These are phyloP conservation scores for Phodopus roborovskii DNA, from an alignment of 2,113 vertebrate genomes.

Conservation along the genomic window DNA sequence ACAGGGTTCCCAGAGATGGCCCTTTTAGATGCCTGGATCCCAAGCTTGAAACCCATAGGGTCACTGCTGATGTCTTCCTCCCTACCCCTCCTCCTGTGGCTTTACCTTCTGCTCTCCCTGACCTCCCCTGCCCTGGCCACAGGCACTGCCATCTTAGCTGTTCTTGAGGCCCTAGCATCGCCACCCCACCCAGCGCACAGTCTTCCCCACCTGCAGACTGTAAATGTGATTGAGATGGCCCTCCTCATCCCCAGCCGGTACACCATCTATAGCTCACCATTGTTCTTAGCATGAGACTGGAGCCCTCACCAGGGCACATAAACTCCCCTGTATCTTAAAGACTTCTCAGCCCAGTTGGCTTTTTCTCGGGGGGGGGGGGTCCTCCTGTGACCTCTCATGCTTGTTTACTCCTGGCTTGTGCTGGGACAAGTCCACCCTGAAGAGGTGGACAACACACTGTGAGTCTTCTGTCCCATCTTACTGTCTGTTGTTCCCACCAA, in stretches of 20 bases:
- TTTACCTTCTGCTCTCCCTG: not conserved
- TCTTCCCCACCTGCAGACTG: not conserved
- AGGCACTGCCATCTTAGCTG: not conserved
- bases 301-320: no score
- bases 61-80: not conserved
- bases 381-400: not conserved
- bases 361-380: not conserved
- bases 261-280: not conserved
- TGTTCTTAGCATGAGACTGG: not conserved
- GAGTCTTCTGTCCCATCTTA: fast-evolving
- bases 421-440: not conserved
- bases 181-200: not conserved
- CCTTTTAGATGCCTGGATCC: not conserved
- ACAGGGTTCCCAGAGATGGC: fast-evolving
- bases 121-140: not conserved
- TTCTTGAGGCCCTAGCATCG: not conserved
- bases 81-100: not conserved
- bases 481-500: not conserved
- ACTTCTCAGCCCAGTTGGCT: not conserved
- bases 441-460: not conserved
- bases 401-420: not conserved
- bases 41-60: not conserved
- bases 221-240: no score
- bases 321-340: no score
- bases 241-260: not conserved